Conservation (phyloP, 2,797 vertebrate genomes). For the Chiloscyllium punctatum region DNA sequence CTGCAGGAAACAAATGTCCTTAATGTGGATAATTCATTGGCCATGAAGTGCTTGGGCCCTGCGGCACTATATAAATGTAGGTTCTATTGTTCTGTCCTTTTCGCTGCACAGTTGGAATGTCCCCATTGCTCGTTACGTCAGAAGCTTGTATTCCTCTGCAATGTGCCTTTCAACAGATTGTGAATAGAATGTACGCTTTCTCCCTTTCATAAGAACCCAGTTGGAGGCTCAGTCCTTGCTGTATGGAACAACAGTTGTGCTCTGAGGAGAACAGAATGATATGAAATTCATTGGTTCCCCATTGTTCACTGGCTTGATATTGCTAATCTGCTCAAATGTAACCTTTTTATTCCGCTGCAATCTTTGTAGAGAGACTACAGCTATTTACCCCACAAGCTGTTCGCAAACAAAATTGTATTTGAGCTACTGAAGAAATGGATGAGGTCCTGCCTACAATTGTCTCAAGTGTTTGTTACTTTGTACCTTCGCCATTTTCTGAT, state of each 20-base stretch:
- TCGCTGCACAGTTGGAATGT: background rate
- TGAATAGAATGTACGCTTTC: background rate
- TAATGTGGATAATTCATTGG: slow-evolving; percentile 3
- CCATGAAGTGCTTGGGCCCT: background rate
- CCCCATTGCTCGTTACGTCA: background rate
- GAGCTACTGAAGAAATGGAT: background rate
- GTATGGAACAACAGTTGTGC: background rate
- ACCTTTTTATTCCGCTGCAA: background rate
- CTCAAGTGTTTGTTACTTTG: background rate
- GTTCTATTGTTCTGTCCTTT: background rate
- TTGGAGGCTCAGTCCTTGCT: background rate
- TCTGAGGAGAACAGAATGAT: background rate
- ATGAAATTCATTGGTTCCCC: background rate
- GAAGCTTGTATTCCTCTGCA: background rate
- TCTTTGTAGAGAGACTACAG: background rate
- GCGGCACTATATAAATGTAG: background rate
- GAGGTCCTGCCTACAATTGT: background rate
- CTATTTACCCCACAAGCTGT: background rate
- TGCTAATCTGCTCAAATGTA: background rate
- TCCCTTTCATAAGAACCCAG: slow-evolving; percentile 9
- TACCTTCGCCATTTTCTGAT: background rate
- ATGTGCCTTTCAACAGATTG: background rate
- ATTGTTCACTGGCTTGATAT: background rate
- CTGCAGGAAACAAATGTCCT: background rate
- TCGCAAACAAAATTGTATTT: background rate